Evolutionary conservation across 2,888 invertebrate species (phyloP).

Genomic region (Lamellibrachia satsuma): DNA sequence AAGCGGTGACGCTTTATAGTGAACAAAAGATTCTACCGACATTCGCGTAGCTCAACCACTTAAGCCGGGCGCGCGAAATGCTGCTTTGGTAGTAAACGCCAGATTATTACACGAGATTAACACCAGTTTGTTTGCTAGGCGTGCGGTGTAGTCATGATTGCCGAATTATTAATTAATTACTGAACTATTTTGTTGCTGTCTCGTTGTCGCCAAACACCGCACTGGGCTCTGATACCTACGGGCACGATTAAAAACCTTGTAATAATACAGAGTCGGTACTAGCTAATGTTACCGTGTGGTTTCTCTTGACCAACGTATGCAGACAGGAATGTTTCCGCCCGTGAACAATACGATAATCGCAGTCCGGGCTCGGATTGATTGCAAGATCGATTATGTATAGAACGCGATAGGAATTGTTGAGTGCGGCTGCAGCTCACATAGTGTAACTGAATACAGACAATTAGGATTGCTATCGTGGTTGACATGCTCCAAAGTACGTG

Average conservation of each 20-base stretch:
- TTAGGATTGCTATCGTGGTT: background rate
- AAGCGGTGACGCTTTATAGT: background rate
- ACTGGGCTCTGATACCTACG: no score
- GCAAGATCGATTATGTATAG: background rate
- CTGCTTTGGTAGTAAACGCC: background rate
- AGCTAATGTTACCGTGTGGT: background rate
- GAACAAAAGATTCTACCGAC: background rate
- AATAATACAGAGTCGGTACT: background rate
- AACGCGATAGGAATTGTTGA: background rate
- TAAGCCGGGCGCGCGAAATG: background rate
- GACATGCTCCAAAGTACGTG: background rate
- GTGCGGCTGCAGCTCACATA: background rate
- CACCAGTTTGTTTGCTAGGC: background rate
- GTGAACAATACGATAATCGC: background rate
- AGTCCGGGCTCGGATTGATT: background rate
- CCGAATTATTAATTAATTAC: background rate
- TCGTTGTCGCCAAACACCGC: no score
- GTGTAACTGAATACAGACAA: background rate
- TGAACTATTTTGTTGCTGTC: no score
- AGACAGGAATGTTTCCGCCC: background rate
- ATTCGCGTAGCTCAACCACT: background rate
- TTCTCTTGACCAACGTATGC: background rate
- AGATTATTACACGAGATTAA: background rate
- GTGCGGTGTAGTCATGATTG: background rate
- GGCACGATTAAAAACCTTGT: background rate